Conservation (phyloP, 2,888 invertebrate species). For the Brenthis ino region DNA sequence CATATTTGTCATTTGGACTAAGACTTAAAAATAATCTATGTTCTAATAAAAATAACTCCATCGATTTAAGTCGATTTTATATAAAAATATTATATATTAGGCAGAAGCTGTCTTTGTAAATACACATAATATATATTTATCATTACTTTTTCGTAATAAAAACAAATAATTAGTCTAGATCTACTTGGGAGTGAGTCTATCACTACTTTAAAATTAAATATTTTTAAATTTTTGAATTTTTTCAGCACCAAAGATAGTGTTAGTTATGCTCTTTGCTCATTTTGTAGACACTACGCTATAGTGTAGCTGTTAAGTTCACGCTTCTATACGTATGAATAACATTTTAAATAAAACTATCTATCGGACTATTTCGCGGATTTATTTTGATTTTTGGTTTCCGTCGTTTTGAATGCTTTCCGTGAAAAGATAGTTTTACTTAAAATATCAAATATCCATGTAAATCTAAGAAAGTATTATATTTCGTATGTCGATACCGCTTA, state of each 20-base stretch:
- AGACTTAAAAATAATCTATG: neutral
- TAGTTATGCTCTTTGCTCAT: conserved; percentile 10
- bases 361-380: too few relatives aligned
- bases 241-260: conserved; percentile 16
- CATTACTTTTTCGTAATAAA: neutral
- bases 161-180: neutral
- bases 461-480: too few relatives aligned
- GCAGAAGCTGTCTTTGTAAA: conserved; percentile 25
- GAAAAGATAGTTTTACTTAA: neutral
- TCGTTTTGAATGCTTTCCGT: too few relatives aligned
- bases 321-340: conserved; percentile 1
- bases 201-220: neutral
- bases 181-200: too few relatives aligned
- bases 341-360: too few relatives aligned
- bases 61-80: neutral
- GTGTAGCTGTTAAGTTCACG: conserved; percentile 10
- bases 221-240: neutral
- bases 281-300: conserved; percentile 4
- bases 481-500: too few relatives aligned
- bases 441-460: too few relatives aligned
- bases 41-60: conserved; percentile 5
- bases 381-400: too few relatives aligned
- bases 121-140: conserved; percentile 21
- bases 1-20: neutral
- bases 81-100: conserved; percentile 3